phyloP scores from a whole-genome alignment of 2,888 invertebrate species.

The Tetramorium bicarinatum region DNA sequence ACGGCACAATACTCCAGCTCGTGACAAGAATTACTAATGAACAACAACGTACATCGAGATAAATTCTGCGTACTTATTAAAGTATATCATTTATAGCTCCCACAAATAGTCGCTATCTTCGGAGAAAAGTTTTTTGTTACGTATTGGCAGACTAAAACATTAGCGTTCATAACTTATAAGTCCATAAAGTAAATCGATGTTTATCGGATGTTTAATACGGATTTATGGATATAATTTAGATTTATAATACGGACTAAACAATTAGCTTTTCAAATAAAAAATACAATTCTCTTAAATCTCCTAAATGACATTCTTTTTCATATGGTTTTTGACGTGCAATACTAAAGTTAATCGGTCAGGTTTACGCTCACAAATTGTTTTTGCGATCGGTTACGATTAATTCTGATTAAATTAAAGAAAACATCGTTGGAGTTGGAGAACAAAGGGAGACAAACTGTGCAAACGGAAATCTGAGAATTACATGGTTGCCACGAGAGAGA shows the following conservation, averaged over 20 bases:
- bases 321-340: background rate
- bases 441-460: background rate
- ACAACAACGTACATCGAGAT: conserved; percentile 37
- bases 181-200: background rate
- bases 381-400: conserved; percentile 63
- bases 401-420: conserved; percentile 54
- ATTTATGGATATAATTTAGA: background rate
- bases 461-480: conserved; percentile 9
- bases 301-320: background rate
- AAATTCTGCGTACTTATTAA: conserved; percentile 6
- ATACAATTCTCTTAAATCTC: background rate
- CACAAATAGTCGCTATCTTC: background rate
- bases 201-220: background rate
- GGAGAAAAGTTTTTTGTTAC: background rate
- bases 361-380: conserved; percentile 55
- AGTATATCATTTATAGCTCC: background rate
- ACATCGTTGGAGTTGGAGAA: conserved; percentile 23
- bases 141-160: background rate
- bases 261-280: background rate
- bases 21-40: conserved; percentile 56
- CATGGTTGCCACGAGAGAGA: background rate
- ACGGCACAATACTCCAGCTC: background rate
- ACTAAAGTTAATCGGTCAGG: background rate
- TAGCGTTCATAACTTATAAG: background rate
- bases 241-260: background rate